Evolutionary conservation across 2,113 vertebrate genomes (phyloP).

Genomic region (Myocastor coypus): DNA sequence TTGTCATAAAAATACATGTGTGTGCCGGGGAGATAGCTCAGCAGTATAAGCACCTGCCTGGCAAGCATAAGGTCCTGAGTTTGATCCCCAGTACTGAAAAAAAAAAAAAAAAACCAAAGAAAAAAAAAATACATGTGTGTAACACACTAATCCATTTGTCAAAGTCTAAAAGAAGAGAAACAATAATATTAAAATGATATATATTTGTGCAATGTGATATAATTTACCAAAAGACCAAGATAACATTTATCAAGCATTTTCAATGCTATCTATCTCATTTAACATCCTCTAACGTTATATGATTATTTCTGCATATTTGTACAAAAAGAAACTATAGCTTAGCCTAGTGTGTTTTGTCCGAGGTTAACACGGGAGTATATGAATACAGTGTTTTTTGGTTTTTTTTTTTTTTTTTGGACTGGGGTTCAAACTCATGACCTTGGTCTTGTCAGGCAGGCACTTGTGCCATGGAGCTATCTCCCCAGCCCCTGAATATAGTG

Average conservation of each 20-base stretch:
- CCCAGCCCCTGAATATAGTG: no score
- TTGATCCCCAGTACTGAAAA: no score
- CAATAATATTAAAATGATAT: background rate
- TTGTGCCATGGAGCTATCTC: no score
- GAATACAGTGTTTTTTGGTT: background rate
- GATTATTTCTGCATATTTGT: constrained; percentile 46
- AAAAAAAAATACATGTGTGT: no score
- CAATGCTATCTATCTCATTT: background rate
- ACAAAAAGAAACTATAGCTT: constrained; percentile 19
- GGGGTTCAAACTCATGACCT: no score
- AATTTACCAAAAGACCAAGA: constrained; percentile 12
- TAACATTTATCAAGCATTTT: constrained; percentile 5
- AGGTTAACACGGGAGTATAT: background rate
- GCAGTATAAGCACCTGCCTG: no score
- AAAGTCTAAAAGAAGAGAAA: constrained; percentile 30
- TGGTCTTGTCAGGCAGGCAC: no score
- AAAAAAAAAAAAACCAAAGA: no score
- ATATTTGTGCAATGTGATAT: constrained; percentile 15
- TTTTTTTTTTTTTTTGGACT: no score
- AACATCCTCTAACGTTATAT: background rate
- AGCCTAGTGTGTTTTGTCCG: background rate
- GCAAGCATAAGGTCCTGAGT: no score
- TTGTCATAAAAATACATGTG: background rate
- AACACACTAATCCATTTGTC: no score
- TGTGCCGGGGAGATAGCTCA: background rate